Evolutionary conservation across 2,888 invertebrate species (phyloP).

Genomic region (Malthinus seriepunctatus): DNA sequence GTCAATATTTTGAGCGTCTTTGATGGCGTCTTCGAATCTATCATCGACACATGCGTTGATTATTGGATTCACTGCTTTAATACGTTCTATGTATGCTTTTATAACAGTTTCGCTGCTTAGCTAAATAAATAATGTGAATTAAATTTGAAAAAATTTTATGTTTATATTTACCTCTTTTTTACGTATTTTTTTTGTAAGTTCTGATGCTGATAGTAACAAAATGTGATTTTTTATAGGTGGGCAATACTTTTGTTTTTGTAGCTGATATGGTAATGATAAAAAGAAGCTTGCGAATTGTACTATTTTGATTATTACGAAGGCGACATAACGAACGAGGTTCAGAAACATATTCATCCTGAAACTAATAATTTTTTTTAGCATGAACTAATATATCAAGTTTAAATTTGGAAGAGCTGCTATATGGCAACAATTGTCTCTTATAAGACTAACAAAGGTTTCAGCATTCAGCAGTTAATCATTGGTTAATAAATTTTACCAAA

Average conservation of each 20-base stretch:
- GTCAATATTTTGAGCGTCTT: slow-evolving; percentile 76
- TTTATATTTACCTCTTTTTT: slow-evolving; percentile 62
- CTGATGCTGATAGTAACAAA: slow-evolving; percentile 6
- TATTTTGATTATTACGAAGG: slow-evolving; percentile 6
- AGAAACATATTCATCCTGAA: neutral
- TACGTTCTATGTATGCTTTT: slow-evolving; percentile 74
- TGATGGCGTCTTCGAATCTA: slow-evolving; percentile 73
- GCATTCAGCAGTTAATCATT: neutral
- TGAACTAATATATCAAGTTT: too few relatives aligned
- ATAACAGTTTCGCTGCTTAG: slow-evolving; percentile 72
- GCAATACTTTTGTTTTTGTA: slow-evolving; percentile 9
- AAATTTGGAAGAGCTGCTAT: neutral
- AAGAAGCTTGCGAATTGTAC: neutral
- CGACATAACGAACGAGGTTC: neutral
- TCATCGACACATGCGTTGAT: slow-evolving; percentile 84
- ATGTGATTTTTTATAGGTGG: slow-evolving; percentile 15
- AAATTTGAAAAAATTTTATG: neutral
- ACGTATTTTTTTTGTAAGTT: slow-evolving; percentile 70
- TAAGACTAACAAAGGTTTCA: too few relatives aligned
- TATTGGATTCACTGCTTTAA: slow-evolving; percentile 75
- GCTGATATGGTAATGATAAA: slow-evolving; percentile 2
- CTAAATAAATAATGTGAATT: slow-evolving; percentile 59
- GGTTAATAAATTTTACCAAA: too few relatives aligned
- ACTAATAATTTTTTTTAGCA: too few relatives aligned
- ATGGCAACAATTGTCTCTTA: neutral